Percentiles rank a stretch among this genome's conserved stretches.
phyloP scores from a whole-genome alignment of 2,888 invertebrate genomes.

The Campoplex nolae region DNA sequence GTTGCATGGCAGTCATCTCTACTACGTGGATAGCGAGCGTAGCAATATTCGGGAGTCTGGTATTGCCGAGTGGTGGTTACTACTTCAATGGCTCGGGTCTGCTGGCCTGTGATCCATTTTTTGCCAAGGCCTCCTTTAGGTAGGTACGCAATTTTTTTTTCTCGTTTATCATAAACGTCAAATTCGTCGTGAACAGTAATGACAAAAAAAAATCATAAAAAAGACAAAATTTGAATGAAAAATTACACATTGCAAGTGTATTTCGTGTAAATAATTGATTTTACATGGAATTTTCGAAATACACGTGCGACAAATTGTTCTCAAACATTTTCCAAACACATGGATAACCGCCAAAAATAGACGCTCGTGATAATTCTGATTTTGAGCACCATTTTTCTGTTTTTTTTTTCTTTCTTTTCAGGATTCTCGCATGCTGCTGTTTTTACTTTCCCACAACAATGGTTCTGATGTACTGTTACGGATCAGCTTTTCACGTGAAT shows the following conservation, averaged over 20 bases:
- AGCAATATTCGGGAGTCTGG: constrained; percentile 92
- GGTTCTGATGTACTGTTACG: constrained; percentile 96
- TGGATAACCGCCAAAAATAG: background rate
- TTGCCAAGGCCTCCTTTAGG: constrained; percentile 90
- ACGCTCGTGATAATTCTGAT: background rate
- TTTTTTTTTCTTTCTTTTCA: constrained; percentile 72
- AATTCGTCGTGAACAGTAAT: constrained; percentile 20
- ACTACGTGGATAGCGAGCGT: constrained; percentile 94
- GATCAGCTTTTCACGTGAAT: constrained; percentile 95
- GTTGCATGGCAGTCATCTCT: constrained; percentile 94
- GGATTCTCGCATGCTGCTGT: constrained; percentile 94
- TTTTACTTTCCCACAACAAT: constrained; percentile 96
- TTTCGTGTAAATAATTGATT: background rate
- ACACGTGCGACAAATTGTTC: too few relatives aligned
- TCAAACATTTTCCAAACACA: background rate
- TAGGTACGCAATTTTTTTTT: constrained; percentile 74
- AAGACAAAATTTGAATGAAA: background rate
- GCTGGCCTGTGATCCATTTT: constrained; percentile 95
- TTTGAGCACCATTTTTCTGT: background rate
- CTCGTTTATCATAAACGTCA: constrained; percentile 8
- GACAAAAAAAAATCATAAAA: background rate
- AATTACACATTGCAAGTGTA: background rate
- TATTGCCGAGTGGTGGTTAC: constrained; percentile 93
- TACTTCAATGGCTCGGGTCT: constrained; percentile 95
- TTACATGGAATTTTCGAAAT: too few relatives aligned